Evolutionary conservation across 2,113 vertebrate species (phyloP), one percentile per base, ranked within the genome.

Genomic region (Pseudolaguvia tuberculata): DNA sequence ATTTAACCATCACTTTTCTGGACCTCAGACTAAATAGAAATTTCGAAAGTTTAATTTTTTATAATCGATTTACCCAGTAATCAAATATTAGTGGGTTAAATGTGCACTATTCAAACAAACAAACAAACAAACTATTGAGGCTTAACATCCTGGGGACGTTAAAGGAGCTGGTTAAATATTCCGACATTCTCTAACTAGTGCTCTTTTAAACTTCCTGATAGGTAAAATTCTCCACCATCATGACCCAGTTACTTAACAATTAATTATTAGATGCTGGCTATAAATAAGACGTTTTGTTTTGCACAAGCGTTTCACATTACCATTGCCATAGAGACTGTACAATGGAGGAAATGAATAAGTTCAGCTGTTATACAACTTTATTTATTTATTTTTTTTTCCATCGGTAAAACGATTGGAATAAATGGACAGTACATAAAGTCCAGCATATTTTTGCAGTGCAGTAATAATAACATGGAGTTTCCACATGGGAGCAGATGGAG

Each of bases 281-380:
- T 62, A 39, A 21, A 39, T 39, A 35, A 62, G 31, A 62, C 9
- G 18, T 5, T 62, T 62, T 62, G 31, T 62, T 62, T 62, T 62
- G 31, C 31, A 62, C 4, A 5, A 61, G 58, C 31, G 9, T 10
- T 35, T 39, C 58, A 39, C 10, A 11, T 39, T 31, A n/a, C 17
- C 11, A 35, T 29, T n/a, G 58, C 17, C 29, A 61, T 59, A 17
- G 17, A 35, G 12, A 20, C 17, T 31, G 27, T 35, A 35, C 57
- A 59, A 9, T 35, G 1, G 15, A 58, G 14, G 14, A 59, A 58
- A 2, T 31, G 17, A 31, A 18, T 8, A 12, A n/a, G 39, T 42
- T 35, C 31, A 35, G 31, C 31, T 35, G 31, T 35, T 6, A 35
- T 35, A 3, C 3, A 42, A 42, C 4, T 42, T 42, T 42, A 8